A percentile compares a stretch with the other conserved stretches of the same genome.
These are phyloP conservation scores for Lanius ludovicianus DNA, from an alignment of 2,113 vertebrate genomes.

Conservation along the genomic window DNA sequence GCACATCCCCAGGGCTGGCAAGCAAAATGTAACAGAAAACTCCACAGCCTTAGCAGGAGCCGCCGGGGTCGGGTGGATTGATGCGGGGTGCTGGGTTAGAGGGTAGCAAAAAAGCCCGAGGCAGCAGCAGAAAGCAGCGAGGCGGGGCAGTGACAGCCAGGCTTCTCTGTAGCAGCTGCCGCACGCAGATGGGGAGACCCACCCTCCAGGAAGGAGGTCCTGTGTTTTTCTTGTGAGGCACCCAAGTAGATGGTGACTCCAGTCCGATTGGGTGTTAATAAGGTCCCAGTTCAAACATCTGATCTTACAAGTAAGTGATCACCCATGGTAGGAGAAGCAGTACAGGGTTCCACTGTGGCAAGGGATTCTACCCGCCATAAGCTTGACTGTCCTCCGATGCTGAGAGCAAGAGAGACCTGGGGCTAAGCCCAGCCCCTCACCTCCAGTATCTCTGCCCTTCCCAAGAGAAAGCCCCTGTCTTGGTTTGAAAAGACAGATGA, in stretches of 20 bases:
- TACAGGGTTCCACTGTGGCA: neutral
- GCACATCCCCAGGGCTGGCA: neutral
- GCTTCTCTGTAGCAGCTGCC: neutral
- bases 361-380: neutral
- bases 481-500: too few species aligned
- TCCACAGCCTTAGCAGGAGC: neutral
- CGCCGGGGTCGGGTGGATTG: rapidly evolving
- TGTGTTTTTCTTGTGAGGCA: neutral
- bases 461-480: neutral
- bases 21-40: neutral
- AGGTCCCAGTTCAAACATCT: neutral
- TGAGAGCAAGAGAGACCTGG: neutral
- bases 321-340: neutral
- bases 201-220: neutral
- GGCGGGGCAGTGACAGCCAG: neutral
- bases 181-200: neutral
- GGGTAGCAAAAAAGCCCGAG: neutral
- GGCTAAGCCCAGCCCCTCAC: neutral
- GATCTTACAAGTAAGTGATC: neutral
- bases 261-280: neutral
- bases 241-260: neutral
- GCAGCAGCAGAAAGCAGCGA: neutral
- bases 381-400: neutral
- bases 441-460: neutral
- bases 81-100: neutral